A percentile compares a stretch with the other conserved stretches of the same genome.
phyloP scores from a whole-genome alignment of 2,113 vertebrate genomes.

The Istiophorus platypterus region DNA sequence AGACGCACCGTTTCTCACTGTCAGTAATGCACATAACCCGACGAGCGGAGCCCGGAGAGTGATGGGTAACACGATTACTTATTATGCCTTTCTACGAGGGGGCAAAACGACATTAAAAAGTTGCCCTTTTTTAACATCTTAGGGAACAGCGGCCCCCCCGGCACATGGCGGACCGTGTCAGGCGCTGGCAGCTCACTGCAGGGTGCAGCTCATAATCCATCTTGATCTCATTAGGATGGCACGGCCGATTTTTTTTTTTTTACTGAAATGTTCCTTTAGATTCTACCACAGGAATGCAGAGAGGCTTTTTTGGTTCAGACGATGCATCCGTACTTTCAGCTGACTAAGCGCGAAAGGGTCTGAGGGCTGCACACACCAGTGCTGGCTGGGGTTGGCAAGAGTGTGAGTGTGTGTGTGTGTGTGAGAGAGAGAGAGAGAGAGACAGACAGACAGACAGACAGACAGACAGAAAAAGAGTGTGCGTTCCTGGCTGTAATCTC shows the following conservation, averaged over 20 bases:
- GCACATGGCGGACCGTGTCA: conserved; percentile 49
- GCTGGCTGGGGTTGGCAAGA: conserved; percentile 39
- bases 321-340: conserved; percentile 65
- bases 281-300: conserved; percentile 76
- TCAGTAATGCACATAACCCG: conserved; percentile 76
- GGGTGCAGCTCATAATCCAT: conserved; percentile 75
- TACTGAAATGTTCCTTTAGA: conserved; percentile 76
- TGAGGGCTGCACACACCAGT: conserved; percentile 55
- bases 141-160: conserved; percentile 48
- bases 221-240: conserved; percentile 78
- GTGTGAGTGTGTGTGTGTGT: conserved; percentile 10
- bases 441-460: too few relatives aligned
- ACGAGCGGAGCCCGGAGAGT: conserved; percentile 56
- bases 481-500: background rate
- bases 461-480: conserved; percentile 13
- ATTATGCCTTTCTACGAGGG: conserved; percentile 68
- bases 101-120: conserved; percentile 79
- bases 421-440: too few relatives aligned
- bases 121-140: conserved; percentile 73
- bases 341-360: conserved; percentile 62
- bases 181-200: conserved; percentile 64
- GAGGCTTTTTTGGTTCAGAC: conserved; percentile 64
- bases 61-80: conserved; percentile 78
- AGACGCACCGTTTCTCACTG: conserved; percentile 75
- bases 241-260: conserved; percentile 70